Conservation (phyloP, 2,888 invertebrate species). For the Pammene fasciana region DNA sequence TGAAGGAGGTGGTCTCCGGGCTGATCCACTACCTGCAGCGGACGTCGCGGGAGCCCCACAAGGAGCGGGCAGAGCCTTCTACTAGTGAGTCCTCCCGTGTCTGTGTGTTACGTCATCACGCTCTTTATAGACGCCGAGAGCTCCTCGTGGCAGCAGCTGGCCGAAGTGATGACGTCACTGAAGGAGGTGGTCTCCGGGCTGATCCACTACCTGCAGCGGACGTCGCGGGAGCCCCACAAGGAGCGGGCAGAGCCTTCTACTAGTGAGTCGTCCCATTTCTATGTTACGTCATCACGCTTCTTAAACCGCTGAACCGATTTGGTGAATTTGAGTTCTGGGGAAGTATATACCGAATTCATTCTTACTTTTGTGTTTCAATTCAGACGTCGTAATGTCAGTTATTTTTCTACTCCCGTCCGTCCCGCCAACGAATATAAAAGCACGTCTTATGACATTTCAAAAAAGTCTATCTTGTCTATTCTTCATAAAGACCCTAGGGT, state of each 20-base stretch:
- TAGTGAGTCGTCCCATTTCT: slow-evolving; percentile 58
- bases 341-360: too few relatives aligned
- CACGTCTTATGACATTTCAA: too few relatives aligned
- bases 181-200: slow-evolving; percentile 71
- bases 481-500: too few relatives aligned
- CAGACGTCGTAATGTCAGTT: too few relatives aligned
- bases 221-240: slow-evolving; percentile 62
- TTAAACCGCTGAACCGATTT: too few relatives aligned
- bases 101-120: too few relatives aligned
- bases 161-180: slow-evolving; percentile 69
- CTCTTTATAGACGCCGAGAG: slow-evolving; percentile 61
- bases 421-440: too few relatives aligned
- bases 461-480: too few relatives aligned
- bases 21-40: slow-evolving; percentile 70
- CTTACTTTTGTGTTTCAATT: too few relatives aligned
- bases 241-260: slow-evolving; percentile 79
- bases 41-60: slow-evolving; percentile 61
- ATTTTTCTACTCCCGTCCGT: too few relatives aligned
- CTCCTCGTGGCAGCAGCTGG: slow-evolving; percentile 69
- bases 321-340: too few relatives aligned
- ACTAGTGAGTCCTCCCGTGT: slow-evolving; percentile 57
- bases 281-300: too few relatives aligned
- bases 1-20: slow-evolving; percentile 71
- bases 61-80: slow-evolving; percentile 79
- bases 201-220: slow-evolving; percentile 68